Base-by-base conservation (phyloP, 2,797 vertebrate species). In the Chiloscyllium punctatum region DNA sequence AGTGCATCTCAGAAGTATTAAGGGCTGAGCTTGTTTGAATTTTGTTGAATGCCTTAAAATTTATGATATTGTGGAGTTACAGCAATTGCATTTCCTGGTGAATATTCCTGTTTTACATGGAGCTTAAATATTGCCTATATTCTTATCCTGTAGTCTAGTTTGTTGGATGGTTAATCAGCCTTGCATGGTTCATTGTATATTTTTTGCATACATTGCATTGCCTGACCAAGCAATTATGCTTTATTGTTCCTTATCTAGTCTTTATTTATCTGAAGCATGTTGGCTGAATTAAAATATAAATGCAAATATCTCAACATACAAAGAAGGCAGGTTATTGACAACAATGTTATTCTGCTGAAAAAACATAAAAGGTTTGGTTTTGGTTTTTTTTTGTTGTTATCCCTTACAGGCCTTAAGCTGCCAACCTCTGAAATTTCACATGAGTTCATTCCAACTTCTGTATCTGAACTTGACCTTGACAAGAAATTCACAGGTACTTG, bases 381-480 rank as follows among this genome's bases (percentile, higher is more conserved):
- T 42, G 57, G 66, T 94, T 94, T 71, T 16, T 92, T 21, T 71
- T 94, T 71, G 37, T 94, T 42, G 6, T 48, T 48, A 48, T 48
- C 37, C 62, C 23, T 94, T 94, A 71, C 68, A 94, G 91, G 48
- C n/a, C 91, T 71, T 71, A 94, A 69, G 25, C 68, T 71, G n/a
- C 66, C 66, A 94, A 48, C 25, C 68, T 42, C 91, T 71, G 68
- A 71, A 7, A 94, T n/a, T 94, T 48, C 91, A 42, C 91, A 42
- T 71, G 37, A 71, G 66, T 94, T 71, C 68, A 71, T 23, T 94
- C n/a, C 66, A 42, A 71, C 37, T 25, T 16, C 37, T 68, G 91
- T 94, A 37, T 94, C 91, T 94, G 90, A 68, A 23, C 62, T 94
- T 94, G 91, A 94, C 42, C 66, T 48, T 66, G 68, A 94, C 68